Evolutionary conservation across 2,888 invertebrate genomes (phyloP).

Genomic region (Monochamus alternatus): DNA sequence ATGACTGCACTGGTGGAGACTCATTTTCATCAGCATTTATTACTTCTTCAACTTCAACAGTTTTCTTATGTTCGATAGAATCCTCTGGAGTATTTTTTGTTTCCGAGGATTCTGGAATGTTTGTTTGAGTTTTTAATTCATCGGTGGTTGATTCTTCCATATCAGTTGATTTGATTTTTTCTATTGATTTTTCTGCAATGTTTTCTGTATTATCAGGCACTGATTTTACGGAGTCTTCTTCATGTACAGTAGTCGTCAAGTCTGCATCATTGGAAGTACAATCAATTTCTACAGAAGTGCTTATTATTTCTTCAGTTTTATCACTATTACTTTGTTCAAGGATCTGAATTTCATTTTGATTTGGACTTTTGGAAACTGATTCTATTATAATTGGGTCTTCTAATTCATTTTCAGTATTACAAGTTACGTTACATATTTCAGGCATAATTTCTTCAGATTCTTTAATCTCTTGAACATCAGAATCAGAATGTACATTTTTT

Average conservation of each 20-base stretch:
- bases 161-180: background rate
- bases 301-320: background rate
- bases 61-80: constrained; percentile 26
- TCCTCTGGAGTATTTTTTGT: background rate
- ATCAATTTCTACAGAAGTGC: background rate
- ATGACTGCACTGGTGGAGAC: constrained; percentile 18
- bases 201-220: background rate
- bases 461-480: background rate
- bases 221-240: background rate
- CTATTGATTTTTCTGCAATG: background rate
- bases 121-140: constrained; percentile 23
- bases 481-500: background rate
- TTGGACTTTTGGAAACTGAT: background rate
- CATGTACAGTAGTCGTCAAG: background rate
- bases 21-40: constrained; percentile 1
- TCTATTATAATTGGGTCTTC: background rate
- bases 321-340: background rate
- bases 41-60: constrained; percentile 30
- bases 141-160: background rate
- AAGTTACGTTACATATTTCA: background rate
- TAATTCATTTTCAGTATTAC: background rate
- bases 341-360: background rate
- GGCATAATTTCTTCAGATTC: background rate
- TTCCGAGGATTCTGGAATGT: constrained; percentile 25
- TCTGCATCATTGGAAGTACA: background rate